phyloP scores from a whole-genome alignment of 2,113 vertebrate genomes.

The Pelusios castaneus region DNA sequence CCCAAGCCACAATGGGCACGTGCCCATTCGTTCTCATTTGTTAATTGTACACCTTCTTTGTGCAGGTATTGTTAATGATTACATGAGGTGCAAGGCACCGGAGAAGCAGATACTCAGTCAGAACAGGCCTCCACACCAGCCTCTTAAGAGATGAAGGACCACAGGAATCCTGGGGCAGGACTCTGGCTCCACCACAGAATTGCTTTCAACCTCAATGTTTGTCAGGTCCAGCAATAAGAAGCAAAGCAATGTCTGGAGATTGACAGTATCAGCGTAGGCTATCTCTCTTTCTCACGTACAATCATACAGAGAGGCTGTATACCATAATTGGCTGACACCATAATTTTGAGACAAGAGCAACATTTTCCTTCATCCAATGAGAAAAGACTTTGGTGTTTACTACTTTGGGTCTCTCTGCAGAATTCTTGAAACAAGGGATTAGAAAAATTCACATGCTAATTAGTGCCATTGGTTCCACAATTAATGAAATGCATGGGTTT shows the following conservation, averaged over 20 bases:
- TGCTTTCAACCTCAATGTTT: neutral
- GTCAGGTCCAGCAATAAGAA: neutral
- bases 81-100: neutral
- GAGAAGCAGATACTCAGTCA: neutral
- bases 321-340: too few species aligned
- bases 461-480: neutral
- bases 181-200: neutral
- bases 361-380: neutral
- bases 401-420: neutral
- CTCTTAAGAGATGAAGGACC: neutral
- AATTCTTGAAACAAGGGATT: neutral
- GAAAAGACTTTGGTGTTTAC: neutral
- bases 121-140: neutral
- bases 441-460: conserved; percentile 57
- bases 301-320: neutral
- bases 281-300: neutral
- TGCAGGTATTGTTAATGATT: rapidly evolving
- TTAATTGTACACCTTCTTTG: neutral
- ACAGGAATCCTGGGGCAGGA: too few species aligned
- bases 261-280: neutral
- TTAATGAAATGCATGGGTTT: conserved; percentile 39
- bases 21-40: rapidly evolving
- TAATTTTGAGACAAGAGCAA: rapidly evolving
- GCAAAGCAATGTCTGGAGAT: neutral
- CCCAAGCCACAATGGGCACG: neutral